Percentiles rank a stretch among this genome's conserved stretches.
Evolutionary conservation across 2,113 vertebrate species (phyloP).

Genomic region (Tringa solitaria): DNA sequence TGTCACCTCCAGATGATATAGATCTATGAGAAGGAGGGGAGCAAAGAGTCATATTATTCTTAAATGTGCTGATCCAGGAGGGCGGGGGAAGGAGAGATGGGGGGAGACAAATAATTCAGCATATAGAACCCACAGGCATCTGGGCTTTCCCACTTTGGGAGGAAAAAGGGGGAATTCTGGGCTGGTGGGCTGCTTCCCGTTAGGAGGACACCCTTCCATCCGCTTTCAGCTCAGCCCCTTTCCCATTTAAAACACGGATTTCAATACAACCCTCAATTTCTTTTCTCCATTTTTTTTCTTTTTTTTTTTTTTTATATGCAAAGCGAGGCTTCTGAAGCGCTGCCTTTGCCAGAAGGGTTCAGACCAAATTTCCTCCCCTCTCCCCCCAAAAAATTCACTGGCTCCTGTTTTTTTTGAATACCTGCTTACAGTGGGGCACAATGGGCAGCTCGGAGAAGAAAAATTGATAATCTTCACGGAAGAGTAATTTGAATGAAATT

Average conservation of each 20-base stretch:
- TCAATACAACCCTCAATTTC: constrained; percentile 70
- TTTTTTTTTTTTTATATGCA: constrained; percentile 41
- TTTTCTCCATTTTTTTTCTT: constrained; percentile 58
- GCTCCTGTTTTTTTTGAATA: constrained; percentile 76
- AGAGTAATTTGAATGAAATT: constrained; percentile 92
- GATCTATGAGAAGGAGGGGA: constrained; percentile 36
- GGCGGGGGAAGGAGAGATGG: not conserved
- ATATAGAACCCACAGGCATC: constrained; percentile 72
- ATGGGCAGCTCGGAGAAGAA: constrained; percentile 89
- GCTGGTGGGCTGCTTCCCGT: constrained; percentile 72
- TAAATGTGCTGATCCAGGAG: constrained; percentile 42
- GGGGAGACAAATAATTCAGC: constrained; percentile 71
- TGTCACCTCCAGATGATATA: constrained; percentile 27
- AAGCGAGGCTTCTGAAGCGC: constrained; percentile 62
- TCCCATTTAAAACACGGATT: constrained; percentile 74
- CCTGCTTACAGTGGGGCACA: constrained; percentile 82
- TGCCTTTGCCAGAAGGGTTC: constrained; percentile 60
- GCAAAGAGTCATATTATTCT: constrained; percentile 60
- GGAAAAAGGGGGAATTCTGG: constrained; percentile 77
- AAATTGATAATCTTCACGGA: constrained; percentile 87
- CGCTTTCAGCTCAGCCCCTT: constrained; percentile 74
- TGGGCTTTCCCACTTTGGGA: constrained; percentile 84
- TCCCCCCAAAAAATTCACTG: constrained; percentile 61
- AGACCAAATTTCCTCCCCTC: constrained; percentile 64
- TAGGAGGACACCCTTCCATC: constrained; percentile 79